These are phyloP conservation scores for Malacoraja senta DNA, from an alignment of 2,797 vertebrate genomes.

Conservation along the genomic window DNA sequence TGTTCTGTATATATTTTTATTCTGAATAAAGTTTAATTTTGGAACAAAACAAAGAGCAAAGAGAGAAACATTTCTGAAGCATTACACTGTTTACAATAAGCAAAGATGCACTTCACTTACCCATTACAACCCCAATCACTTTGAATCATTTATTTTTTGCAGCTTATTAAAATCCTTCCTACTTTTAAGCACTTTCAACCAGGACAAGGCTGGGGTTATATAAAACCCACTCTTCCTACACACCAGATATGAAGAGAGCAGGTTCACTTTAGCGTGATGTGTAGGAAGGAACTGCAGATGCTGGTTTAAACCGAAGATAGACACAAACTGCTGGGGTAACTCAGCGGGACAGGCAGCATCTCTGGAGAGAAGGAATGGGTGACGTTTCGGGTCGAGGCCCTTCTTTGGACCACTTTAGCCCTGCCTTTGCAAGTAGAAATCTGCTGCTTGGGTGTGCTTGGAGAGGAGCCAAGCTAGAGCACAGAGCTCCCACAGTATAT, in stretches of 20 bases:
- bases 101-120: not conserved
- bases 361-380: too few species aligned
- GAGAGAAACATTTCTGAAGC: not conserved
- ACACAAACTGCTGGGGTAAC: too few species aligned
- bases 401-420: not conserved
- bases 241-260: not conserved
- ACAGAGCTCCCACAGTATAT: not conserved
- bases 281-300: too few species aligned
- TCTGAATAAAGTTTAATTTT: too few species aligned
- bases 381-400: too few species aligned
- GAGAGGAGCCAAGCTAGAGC: not conserved
- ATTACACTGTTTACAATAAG: not conserved
- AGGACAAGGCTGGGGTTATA: not conserved
- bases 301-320: too few species aligned
- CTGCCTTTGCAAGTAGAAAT: not conserved
- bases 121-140: not conserved
- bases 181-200: not conserved
- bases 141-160: not conserved
- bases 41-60: not conserved
- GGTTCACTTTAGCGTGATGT: not conserved
- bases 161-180: not conserved
- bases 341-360: too few species aligned
- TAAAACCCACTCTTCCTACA: not conserved
- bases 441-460: not conserved
- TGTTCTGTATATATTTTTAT: too few species aligned